Evolutionary conservation across 2,797 vertebrate species (phyloP).

Genomic region (Acanthiza pusilla): DNA sequence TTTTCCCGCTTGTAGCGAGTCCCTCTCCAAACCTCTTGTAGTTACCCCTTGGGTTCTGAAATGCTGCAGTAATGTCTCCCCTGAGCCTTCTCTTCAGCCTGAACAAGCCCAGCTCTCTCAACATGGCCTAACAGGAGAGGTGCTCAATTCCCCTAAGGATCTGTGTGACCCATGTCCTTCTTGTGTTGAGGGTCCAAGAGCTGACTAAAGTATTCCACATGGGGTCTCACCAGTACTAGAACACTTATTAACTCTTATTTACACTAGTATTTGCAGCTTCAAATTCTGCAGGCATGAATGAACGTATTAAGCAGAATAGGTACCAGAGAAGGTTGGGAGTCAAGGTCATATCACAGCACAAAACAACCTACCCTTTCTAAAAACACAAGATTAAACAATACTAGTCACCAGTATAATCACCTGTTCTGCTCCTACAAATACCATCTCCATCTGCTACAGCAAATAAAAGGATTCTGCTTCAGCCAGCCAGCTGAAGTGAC

Average conservation of each 20-base stretch:
- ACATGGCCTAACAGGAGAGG: background rate
- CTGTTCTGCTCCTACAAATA: background rate
- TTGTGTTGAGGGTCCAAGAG: background rate
- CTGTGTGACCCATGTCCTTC: background rate
- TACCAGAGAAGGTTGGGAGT: background rate
- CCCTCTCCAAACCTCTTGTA: background rate
- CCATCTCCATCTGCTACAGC: background rate
- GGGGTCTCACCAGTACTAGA: background rate
- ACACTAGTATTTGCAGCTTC: background rate
- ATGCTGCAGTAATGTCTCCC: background rate
- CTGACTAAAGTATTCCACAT: background rate
- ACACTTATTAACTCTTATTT: background rate
- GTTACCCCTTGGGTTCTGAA: background rate
- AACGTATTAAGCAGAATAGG: background rate
- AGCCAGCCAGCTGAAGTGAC: background rate
- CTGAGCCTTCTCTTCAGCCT: background rate
- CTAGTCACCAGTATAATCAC: background rate
- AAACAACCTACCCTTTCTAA: background rate
- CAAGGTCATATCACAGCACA: background rate
- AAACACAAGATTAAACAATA: background rate
- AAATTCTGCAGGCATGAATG: background rate
- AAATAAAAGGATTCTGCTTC: background rate
- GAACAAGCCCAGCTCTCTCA: background rate
- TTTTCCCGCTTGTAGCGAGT: background rate
- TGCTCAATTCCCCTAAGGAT: background rate